phyloP scores from a whole-genome alignment of 2,888 invertebrate species.

The Drosophila mayaguana region DNA sequence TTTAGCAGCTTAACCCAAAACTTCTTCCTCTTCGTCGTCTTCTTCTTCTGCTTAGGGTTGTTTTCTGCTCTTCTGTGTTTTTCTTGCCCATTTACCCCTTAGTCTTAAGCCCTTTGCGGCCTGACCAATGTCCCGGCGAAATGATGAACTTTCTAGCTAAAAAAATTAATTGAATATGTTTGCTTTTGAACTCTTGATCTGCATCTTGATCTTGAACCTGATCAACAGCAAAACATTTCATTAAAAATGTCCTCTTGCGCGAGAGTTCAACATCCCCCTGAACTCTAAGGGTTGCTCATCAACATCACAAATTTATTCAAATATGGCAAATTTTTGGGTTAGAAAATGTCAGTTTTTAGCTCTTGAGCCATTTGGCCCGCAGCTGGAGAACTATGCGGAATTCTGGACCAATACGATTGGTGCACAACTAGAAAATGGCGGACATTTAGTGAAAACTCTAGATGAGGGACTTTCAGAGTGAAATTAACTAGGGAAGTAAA shows the following conservation, averaged over 20 bases:
- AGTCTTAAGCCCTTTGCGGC: slow-evolving; percentile 4
- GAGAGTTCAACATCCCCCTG: slow-evolving; percentile 36
- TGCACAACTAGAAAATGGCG: slow-evolving; percentile 30
- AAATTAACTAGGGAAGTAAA: background rate
- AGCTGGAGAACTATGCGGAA: background rate
- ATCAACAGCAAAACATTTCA: slow-evolving; percentile 49
- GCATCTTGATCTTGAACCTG: slow-evolving; percentile 51
- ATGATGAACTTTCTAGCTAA: slow-evolving; percentile 62
- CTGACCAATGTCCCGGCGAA: slow-evolving; percentile 56
- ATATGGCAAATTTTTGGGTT: slow-evolving; percentile 69
- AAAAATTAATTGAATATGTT: slow-evolving; percentile 67
- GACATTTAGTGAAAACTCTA: background rate
- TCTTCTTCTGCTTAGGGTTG: slow-evolving; percentile 47
- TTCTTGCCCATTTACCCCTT: background rate
- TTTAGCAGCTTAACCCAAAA: slow-evolving; percentile 60
- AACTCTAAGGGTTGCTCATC: slow-evolving; percentile 51
- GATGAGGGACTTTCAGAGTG: too few species aligned
- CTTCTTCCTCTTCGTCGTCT: background rate
- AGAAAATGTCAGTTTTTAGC: slow-evolving; percentile 65
- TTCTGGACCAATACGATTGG: slow-evolving; percentile 52
- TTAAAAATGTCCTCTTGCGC: slow-evolving; percentile 64
- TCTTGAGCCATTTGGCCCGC: background rate
- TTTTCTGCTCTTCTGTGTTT: slow-evolving; percentile 1
- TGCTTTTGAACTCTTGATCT: slow-evolving; percentile 58
- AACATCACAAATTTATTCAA: slow-evolving; percentile 26